These are phyloP conservation scores for Crocodylus rhombifer DNA, from an alignment of 2,797 vertebrate genomes.

Conservation along the genomic window DNA sequence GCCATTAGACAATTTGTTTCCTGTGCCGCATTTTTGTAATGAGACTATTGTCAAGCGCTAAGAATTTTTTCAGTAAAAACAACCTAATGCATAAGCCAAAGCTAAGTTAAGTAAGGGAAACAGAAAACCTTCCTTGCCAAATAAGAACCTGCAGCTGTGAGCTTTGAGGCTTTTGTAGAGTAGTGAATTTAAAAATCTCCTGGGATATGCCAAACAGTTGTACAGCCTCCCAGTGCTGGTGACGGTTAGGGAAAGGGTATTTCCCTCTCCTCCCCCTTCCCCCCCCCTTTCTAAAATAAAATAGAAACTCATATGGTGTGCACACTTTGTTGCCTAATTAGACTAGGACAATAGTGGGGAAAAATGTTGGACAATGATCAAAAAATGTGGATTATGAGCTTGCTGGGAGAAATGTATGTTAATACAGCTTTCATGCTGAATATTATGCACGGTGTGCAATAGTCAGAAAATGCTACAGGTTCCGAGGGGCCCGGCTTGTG, in stretches of 20 bases:
- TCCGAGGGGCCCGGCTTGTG: too few relatives aligned
- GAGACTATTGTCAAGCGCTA: not conserved
- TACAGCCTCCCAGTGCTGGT: not conserved
- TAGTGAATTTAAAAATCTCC: slow-evolving; percentile 5
- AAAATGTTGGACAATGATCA: accelerated
- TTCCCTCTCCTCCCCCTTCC: not conserved
- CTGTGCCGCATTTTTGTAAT: not conserved
- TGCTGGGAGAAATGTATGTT: not conserved
- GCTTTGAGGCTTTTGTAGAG: slow-evolving; percentile 20
- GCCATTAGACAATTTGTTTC: not conserved
- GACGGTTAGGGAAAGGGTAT: not conserved
- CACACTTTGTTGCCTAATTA: accelerated
- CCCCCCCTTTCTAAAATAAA: not conserved
- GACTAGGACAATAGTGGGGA: accelerated
- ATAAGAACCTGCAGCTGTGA: not conserved
- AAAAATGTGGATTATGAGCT: not conserved
- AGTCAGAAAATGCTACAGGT: too few relatives aligned
- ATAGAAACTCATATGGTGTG: not conserved
- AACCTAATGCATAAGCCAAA: not conserved
- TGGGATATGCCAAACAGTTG: not conserved
- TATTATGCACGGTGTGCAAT: not conserved
- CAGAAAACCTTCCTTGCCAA: not conserved
- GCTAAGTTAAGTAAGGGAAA: not conserved
- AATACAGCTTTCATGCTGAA: not conserved
- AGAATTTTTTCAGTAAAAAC: slow-evolving; percentile 12